A percentile compares a stretch with the other conserved stretches of the same genome.
These are phyloP conservation scores for Diceros bicornis DNA, from an alignment of 2,797 vertebrate species.

Conservation along the genomic window DNA sequence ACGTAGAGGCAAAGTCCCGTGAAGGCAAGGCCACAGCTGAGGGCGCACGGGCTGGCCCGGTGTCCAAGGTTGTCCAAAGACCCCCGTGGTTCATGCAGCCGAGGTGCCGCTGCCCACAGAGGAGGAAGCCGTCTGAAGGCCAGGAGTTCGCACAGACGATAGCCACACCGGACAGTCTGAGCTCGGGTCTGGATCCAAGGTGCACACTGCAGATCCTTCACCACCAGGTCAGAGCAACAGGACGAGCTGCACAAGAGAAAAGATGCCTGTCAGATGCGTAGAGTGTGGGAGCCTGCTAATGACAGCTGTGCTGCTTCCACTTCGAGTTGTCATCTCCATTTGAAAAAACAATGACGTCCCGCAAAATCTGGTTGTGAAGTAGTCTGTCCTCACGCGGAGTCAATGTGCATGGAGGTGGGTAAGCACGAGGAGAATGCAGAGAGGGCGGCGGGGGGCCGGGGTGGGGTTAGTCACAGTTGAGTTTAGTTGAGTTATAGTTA, in stretches of 20 bases:
- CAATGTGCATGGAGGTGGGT: rapidly evolving
- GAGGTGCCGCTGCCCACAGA: rapidly evolving
- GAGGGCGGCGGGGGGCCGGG: neutral
- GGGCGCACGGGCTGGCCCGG: rapidly evolving
- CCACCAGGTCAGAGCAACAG: rapidly evolving
- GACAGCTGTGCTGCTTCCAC: too few species aligned
- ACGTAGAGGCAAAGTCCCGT: neutral
- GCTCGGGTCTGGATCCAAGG: neutral
- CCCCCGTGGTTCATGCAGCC: rapidly evolving
- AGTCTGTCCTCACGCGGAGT: rapidly evolving
- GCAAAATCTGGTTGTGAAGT: rapidly evolving
- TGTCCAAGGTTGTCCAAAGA: rapidly evolving
- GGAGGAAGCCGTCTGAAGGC: neutral
- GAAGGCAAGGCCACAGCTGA: neutral
- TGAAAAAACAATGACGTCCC: neutral
- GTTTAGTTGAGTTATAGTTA: neutral
- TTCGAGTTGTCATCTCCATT: rapidly evolving
- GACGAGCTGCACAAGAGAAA: too few species aligned
- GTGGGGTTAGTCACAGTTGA: neutral
- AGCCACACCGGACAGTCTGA: rapidly evolving
- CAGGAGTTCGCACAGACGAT: rapidly evolving
- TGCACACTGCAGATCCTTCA: rapidly evolving
- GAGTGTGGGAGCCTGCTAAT: rapidly evolving
- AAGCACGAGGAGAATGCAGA: too few species aligned
- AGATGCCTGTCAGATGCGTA: rapidly evolving